Base-by-base conservation (phyloP, 1,140 invertebrate genomes). In the Cotesia typhae region DNA sequence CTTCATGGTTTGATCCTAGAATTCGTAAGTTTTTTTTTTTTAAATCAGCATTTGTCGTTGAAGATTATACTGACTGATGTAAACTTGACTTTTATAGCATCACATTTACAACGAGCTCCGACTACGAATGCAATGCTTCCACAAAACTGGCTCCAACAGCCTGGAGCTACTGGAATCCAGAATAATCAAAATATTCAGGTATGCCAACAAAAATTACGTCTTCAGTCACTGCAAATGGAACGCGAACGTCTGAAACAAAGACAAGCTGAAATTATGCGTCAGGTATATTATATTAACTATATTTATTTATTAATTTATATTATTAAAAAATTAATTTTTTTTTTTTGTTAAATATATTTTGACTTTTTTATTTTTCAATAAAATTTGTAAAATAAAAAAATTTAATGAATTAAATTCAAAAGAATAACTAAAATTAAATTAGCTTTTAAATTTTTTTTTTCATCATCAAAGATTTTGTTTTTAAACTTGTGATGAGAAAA, bases 1-100 rank as follows among this genome's bases (percentile, higher is more conserved):
- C 97, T 47, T 96, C 96, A 74, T 99, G 97, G 97, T 97, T 98
- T 87, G 96, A 99, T 88, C 95, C 95, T 76, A 90, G 96, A 91
- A 95, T 98, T 90, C 94, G 95, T 96, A 92, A 93, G 94, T 92
- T 74, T 77, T 38, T 59, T 70, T 9, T 60, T 69, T 47, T 75
- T 67, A 28, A 28, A 28, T 17, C 28, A 28, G 28, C 3, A 28
- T 28, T 28, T 28, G 28, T 28, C 28, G 28, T 28, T 28, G 28
- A 28, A 28, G 28, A 28, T 28, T 28, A 28, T 28, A 28, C 28
- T 28, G 28, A 28, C 28, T 28, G 28, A 28, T 28, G 14, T 57
- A 6, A 57, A 57, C 9, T 41, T n/a, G 17, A 10, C 28, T 59
- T 77, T 88, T 88, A 28, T 85, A 94, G 92, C 93, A 4, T 87